Conservation (phyloP, 2,113 vertebrate genomes). For the Ovibos moschatus region DNA sequence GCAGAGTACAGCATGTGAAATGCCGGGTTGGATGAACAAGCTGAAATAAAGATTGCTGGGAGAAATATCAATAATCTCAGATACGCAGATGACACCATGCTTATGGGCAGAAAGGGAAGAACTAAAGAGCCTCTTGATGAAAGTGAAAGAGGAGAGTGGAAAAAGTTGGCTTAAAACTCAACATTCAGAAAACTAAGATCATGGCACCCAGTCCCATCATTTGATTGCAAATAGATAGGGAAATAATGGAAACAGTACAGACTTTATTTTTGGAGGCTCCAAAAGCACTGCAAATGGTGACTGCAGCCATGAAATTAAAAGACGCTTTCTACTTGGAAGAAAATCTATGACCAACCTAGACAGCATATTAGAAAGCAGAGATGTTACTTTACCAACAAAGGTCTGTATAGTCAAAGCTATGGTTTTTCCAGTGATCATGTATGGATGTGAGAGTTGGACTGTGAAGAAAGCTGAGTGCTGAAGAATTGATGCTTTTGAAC, state of each 20-base stretch:
- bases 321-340: not conserved
- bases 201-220: not conserved
- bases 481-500: not conserved
- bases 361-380: not conserved
- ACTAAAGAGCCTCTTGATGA: not conserved
- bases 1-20: not conserved
- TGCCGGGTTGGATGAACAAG: not conserved
- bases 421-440: not conserved
- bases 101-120: not conserved
- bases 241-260: not conserved
- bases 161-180: not conserved
- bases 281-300: not conserved
- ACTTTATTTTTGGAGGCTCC: not conserved
- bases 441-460: not conserved
- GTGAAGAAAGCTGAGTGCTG: accelerated
- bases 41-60: not conserved
- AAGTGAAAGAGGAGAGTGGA: not conserved
- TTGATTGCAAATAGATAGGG: not conserved
- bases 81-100: accelerated
- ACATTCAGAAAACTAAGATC: not conserved
- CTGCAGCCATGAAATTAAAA: not conserved
- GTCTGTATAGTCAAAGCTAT: not conserved
- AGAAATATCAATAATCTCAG: not conserved
- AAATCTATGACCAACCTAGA: not conserved
- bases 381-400: not conserved